phyloP scores from a whole-genome alignment of 2,888 invertebrate species.

The Drosophila niveifrons region DNA sequence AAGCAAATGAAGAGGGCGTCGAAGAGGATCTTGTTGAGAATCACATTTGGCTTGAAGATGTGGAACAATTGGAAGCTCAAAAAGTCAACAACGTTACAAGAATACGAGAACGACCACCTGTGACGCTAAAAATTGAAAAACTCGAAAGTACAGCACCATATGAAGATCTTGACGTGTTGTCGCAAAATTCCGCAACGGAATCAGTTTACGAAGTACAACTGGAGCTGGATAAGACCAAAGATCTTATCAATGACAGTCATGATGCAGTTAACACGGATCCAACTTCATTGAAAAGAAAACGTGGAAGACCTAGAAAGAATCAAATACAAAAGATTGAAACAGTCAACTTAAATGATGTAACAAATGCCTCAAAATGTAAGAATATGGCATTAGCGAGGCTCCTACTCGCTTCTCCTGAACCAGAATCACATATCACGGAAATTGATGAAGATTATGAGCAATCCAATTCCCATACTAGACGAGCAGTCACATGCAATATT shows the following conservation, averaged over 20 bases:
- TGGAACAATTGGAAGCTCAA: background rate
- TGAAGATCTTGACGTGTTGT: background rate
- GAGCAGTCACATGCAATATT: constrained; percentile 21
- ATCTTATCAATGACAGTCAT: background rate
- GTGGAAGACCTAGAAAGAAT: constrained; percentile 42
- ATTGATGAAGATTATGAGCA: background rate
- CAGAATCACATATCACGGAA: background rate
- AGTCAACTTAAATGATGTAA: background rate
- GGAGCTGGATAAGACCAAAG: background rate
- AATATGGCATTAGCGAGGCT: constrained; percentile 39
- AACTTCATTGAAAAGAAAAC: constrained; percentile 28
- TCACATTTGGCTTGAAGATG: constrained; percentile 31
- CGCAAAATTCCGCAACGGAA: background rate
- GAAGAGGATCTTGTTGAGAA: constrained; percentile 13
- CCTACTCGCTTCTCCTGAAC: constrained; percentile 19
- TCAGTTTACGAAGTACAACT: background rate
- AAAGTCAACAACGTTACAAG: background rate
- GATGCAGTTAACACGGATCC: background rate
- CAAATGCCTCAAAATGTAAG: constrained; percentile 18
- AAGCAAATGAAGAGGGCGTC: background rate
- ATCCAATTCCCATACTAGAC: background rate
- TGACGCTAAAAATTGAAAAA: background rate
- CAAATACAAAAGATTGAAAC: background rate
- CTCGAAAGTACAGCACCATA: background rate
- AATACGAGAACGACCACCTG: constrained; percentile 10